Percentiles rank a stretch among this genome's conserved stretches.
These are phyloP conservation scores for Cecidostiba fungosa DNA, from an alignment of 2,888 invertebrate genomes.

Conservation along the genomic window DNA sequence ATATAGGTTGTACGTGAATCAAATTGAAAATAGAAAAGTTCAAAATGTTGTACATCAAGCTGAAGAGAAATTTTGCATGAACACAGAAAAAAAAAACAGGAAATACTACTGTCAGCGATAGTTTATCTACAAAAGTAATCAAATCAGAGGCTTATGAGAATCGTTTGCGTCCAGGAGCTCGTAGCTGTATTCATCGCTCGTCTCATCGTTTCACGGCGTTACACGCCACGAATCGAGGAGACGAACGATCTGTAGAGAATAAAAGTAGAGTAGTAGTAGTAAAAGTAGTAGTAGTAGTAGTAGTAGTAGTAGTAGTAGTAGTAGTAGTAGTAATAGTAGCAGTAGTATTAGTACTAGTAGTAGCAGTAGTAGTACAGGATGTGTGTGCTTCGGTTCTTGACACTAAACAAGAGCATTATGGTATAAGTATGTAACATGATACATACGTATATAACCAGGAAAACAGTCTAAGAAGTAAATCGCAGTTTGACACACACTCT, in stretches of 20 bases:
- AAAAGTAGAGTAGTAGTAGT: constrained; percentile 9
- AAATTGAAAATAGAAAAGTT: neutral
- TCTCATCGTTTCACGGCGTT: constrained; percentile 2
- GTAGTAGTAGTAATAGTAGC: neutral
- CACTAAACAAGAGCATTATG: constrained; percentile 28
- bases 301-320: constrained; percentile 29
- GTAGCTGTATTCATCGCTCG: neutral
- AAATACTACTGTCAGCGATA: constrained; percentile 10
- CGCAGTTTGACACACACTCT: constrained; percentile 37
- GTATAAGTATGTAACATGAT: constrained; percentile 23
- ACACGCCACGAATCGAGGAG: neutral
- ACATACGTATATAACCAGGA: constrained; percentile 22
- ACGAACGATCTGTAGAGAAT: constrained; percentile 13
- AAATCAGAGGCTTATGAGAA: neutral
- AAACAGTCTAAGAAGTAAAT: constrained; percentile 41
- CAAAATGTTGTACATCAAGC: constrained; percentile 6
- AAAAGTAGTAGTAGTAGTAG: neutral
- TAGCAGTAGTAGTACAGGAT: constrained; percentile 29
- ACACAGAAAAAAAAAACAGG: neutral
- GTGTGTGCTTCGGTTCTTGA: constrained; percentile 39
- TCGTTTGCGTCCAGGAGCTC: constrained; percentile 41
- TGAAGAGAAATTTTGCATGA: neutral
- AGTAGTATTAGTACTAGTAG: neutral
- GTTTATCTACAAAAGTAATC: constrained; percentile 9
- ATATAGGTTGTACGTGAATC: neutral